Conservation (phyloP, 1,140 invertebrate genomes). For the Drosophila parabipectinata region DNA sequence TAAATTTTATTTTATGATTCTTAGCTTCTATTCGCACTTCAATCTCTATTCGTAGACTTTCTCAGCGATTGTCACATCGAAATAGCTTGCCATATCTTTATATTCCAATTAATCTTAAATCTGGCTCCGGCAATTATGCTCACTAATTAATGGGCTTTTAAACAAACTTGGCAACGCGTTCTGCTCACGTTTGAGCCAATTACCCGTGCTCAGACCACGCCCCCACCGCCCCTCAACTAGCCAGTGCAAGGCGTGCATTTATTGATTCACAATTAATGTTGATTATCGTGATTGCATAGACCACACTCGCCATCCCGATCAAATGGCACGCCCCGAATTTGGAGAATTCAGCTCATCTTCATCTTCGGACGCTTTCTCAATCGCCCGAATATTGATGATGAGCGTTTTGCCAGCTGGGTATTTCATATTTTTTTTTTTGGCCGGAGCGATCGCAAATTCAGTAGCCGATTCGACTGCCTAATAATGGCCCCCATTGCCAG, state of each 20-base stretch:
- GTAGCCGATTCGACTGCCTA: constrained; percentile 79
- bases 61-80: constrained; percentile 57
- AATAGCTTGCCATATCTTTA: constrained; percentile 56
- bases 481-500: constrained; percentile 60
- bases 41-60: constrained; percentile 9
- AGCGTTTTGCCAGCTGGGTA: constrained; percentile 19
- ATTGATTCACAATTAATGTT: constrained; percentile 81
- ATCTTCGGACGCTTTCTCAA: constrained; percentile 13
- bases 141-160: constrained; percentile 75
- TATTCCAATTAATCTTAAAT: constrained; percentile 73
- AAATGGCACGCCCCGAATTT: constrained; percentile 70
- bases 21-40: background rate
- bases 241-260: constrained; percentile 66
- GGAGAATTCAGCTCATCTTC: constrained; percentile 34
- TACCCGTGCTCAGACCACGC: constrained; percentile 35
- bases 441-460: constrained; percentile 68
- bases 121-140: constrained; percentile 58
- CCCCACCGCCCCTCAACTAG: constrained; percentile 23
- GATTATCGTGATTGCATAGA: constrained; percentile 68
- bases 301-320: constrained; percentile 19
- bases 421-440: constrained; percentile 36
- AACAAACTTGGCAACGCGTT: constrained; percentile 78
- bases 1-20: too few species aligned
- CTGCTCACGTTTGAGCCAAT: constrained; percentile 76
- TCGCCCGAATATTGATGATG: constrained; percentile 34